Base-by-base conservation (phyloP, 1,140 invertebrate genomes). In the Papilio helenus region DNA sequence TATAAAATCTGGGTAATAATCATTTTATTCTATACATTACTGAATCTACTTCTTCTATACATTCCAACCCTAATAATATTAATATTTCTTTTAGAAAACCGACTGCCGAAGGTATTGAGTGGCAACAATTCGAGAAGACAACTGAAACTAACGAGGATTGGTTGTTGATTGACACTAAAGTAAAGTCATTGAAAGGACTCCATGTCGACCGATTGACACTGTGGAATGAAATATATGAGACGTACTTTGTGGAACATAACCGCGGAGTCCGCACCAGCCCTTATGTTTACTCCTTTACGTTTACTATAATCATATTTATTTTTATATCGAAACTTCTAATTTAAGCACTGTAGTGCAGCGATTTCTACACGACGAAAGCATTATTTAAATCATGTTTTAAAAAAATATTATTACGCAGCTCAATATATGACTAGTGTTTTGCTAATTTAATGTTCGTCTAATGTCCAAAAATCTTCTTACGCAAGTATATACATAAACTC, bases 161-260 rank as follows among this genome's bases (percentile, higher is more conserved):
- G 86, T 58, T 92, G 44, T 83, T 83, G 4, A 90, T 92, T 61
- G 86, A 79, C n/a, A 23, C 76, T 0, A 71, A 81, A 61, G n/a
- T 82, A 3, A 83, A 72, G 12, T n/a, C 82, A 14, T 42, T 79
- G 12, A 82, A 77, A n/a, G 88, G 87, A 8, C 44, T 90, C 18
- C 89, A 92, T 76, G 7, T 78, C 18, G 76, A 88, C 18, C 85
- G 92, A 0, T 51, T 93, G 49, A 49, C 46, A 3, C 82, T 92
- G 0, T 93, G 92, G 92, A 86, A 88, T 0, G 86, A 89, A 8
- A 82, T 93, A 18, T 92, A 92, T 80, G 61, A 84, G 9, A 76
- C 83, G 0, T 80, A 92, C 80, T 93, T 88, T 79, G 82, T 93
- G 7, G 92, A 93, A 9, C 79, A 34, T 14, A 93, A 85, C 72